Conservation (phyloP, 2,888 invertebrate genomes). For the Diadegma fenestrale region DNA sequence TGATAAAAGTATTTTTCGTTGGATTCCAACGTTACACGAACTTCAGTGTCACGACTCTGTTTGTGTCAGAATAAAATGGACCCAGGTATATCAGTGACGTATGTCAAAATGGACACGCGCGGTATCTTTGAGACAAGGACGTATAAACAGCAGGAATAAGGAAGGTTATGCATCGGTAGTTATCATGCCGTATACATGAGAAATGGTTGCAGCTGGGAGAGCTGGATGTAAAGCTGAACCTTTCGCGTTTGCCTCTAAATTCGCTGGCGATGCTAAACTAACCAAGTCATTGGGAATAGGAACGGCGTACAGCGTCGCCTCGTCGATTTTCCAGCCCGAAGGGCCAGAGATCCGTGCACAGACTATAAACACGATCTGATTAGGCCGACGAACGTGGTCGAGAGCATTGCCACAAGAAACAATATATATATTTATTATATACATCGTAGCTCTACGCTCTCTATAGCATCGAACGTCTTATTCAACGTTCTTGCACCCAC, state of each 20-base stretch:
- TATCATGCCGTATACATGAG: not conserved
- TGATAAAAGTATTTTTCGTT: too few relatives aligned
- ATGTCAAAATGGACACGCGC: not conserved
- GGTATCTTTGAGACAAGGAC: not conserved
- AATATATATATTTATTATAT: too few relatives aligned
- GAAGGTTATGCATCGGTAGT: not conserved
- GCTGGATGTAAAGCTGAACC: constrained; percentile 1
- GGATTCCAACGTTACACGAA: too few relatives aligned
- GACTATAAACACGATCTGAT: constrained; percentile 81
- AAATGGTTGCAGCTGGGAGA: not conserved
- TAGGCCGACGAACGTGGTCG: constrained; percentile 69
- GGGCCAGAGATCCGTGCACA: constrained; percentile 75
- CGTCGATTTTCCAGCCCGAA: constrained; percentile 77
- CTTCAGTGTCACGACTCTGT: too few relatives aligned
- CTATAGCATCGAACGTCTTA: constrained; percentile 19
- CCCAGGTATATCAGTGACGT: not conserved
- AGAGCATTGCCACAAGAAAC: constrained; percentile 27
- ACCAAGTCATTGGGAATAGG: constrained; percentile 30
- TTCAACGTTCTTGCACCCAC: constrained; percentile 20
- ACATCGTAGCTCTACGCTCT: not conserved
- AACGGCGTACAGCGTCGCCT: constrained; percentile 44
- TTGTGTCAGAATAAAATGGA: not conserved
- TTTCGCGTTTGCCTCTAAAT: constrained; percentile 50
- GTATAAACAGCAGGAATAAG: not conserved
- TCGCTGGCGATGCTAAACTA: constrained; percentile 54